Evolutionary conservation across 2,888 invertebrate species (phyloP), one percentile per base, ranked within the genome.

Genomic region (Noctua janthina): DNA sequence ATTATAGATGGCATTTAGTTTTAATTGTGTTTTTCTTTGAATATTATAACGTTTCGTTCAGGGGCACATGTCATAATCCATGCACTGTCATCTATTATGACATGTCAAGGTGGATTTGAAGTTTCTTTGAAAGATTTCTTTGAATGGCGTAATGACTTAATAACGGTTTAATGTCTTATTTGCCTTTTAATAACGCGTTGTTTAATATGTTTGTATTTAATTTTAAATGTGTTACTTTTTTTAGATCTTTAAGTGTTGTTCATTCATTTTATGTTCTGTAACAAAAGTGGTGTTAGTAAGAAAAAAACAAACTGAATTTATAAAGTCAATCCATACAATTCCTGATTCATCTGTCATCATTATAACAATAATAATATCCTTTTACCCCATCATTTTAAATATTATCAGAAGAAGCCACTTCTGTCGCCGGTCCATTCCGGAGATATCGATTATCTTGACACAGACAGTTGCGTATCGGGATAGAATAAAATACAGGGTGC

Each of bases 1-100:
- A 88, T 79, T 83, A 85, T 76, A 68, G 66, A 78, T 69, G 75
- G 67, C 77, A 83, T 89, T 85, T 77, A 49, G 29, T 69, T 80
- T 72, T 64, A 64, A 79, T 74, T 69, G 54, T 69, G n/a, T 7
- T 51, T 59, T 64, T 56, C 20, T 49, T 29, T 54, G 1, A 75
- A 72, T 80, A 35, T 39, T 72, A 15, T 59, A 85, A 67, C 29
- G 11, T 43, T 46, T 67, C 23, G 1, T 35, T 17, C 13, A 46
- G 35, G 49, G 62, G 8, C 43, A 20, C 4, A 67, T 67, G 17
- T 15, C 49, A 35, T 49, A 51, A 35, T 23, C 8, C 20, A 59
- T 54, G 39, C 23, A 29, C 39, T 59, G 29, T 56, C 20, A n/a
- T 76, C 39, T 67, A n/a, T 4, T 66, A 8, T 23, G 46, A 56